Evolutionary conservation across 1,140 invertebrate species (phyloP), one percentile per base, ranked within the genome.

Genomic region (Spodoptera frugiperda): DNA sequence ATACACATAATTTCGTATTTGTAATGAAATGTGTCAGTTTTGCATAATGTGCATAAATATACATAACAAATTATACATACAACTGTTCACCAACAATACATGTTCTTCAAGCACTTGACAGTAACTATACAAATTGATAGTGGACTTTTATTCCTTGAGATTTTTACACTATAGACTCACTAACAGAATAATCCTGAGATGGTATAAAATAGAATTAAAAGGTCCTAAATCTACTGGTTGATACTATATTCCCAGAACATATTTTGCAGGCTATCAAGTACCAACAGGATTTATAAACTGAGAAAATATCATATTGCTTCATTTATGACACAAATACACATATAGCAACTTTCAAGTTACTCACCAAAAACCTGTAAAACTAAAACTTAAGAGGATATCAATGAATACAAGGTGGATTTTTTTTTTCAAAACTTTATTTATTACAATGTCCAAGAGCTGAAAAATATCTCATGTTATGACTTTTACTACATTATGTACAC

Each of bases 331-430:
- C 76, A 81, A 61, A 78, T 46, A n/a, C n/a, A n/a, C n/a, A 73
- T 72, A 72, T 54, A 61, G 72, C 12, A 75, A 78, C 72, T 44
- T 67, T 51, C n/a, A 78, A 59, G 74, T 21, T 77, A 84, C 83
- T 82, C 76, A 84, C 81, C 79, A 63, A 78, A 48, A 49, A 74
- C 12, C 49, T 78, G 63, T 68, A 76, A 65, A 55, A 68, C 51
- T 48, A 80, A 57, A 80, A 63, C 63, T 76, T 61, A 82, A 84
- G 78, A 86, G 86, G 87, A 70, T 79, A 57, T 81, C 53, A 92
- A 91, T 91, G 83, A 88, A 90, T 85, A 91, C 88, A 91, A n/a
- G n/a, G n/a, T n/a, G n/a, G n/a, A n/a, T 82, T 80, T 74, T 79
- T 39, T 48, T 63, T 84, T 80, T 63, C 54, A 86, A 87, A 79